Conservation (phyloP, 1,140 invertebrate species). For the Drosophila ogumai region DNA sequence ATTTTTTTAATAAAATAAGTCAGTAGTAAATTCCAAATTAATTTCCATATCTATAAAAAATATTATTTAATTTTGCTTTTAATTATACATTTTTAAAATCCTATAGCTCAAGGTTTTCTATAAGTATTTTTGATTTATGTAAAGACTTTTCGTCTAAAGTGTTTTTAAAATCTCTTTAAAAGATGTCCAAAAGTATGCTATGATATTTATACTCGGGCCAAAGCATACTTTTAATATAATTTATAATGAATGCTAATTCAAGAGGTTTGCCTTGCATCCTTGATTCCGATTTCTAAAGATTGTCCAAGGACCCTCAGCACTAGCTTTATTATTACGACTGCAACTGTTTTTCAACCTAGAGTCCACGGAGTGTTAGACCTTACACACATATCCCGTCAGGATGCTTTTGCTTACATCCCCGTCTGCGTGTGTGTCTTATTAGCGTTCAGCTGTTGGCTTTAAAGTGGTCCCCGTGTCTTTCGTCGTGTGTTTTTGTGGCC, state of each 20-base stretch:
- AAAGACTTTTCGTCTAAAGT: background rate
- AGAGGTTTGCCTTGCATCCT: background rate
- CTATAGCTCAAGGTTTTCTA: background rate
- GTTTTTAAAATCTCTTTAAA: background rate
- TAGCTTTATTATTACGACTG: background rate
- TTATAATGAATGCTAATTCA: background rate
- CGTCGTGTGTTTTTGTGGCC: slow-evolving; percentile 11
- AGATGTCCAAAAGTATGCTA: background rate
- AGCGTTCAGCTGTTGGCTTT: slow-evolving; percentile 54
- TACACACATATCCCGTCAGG: background rate
- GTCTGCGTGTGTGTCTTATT: slow-evolving; percentile 61
- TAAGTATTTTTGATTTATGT: background rate
- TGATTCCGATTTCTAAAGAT: background rate
- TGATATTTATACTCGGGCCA: rapidly evolving
- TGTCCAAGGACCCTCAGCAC: background rate
- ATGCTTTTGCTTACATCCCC: background rate
- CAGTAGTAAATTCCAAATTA: background rate
- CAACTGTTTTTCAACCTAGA: background rate
- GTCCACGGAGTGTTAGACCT: slow-evolving; percentile 3
- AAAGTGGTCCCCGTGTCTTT: slow-evolving; percentile 28
- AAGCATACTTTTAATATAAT: background rate
- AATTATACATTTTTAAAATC: background rate
- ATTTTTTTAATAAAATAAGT: background rate
- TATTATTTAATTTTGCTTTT: background rate
- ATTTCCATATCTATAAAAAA: background rate